Conservation (phyloP, 2,797 vertebrate species). For the Acestrorhynchus altus region DNA sequence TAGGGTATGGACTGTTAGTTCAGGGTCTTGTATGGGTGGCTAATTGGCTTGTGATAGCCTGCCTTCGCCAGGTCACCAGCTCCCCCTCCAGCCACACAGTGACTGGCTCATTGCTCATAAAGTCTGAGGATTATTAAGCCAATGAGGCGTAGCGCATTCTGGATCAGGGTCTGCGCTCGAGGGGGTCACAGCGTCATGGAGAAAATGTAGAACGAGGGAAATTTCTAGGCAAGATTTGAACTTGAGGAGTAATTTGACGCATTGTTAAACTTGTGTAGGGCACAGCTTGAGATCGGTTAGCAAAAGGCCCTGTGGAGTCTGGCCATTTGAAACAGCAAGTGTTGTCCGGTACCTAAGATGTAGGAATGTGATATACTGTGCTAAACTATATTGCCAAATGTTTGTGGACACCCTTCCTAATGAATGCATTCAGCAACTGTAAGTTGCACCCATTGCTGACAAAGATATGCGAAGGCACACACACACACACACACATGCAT, state of each 20-base stretch:
- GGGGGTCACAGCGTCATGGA: constrained; percentile 28
- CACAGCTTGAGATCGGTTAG: neutral
- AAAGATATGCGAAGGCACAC: too few relatives aligned
- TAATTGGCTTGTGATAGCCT: constrained; percentile 69
- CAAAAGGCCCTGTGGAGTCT: neutral
- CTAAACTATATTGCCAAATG: too few relatives aligned
- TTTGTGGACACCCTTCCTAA: too few relatives aligned
- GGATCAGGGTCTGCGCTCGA: constrained; percentile 35
- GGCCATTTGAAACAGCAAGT: neutral
- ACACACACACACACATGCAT: too few relatives aligned
- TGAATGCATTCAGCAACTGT: too few relatives aligned
- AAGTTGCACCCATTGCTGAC: too few relatives aligned
- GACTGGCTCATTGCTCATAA: constrained; percentile 69
- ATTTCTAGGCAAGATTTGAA: constrained; percentile 12
- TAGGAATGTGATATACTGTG: neutral
- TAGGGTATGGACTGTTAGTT: constrained; percentile 33
- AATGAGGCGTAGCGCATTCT: constrained; percentile 45
- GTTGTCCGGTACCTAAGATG: neutral
- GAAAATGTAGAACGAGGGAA: neutral
- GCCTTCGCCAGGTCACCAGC: constrained; percentile 69
- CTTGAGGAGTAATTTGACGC: neutral
- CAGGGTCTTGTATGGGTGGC: constrained; percentile 42
- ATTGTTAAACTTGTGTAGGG: neutral
- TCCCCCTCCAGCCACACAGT: constrained; percentile 53
- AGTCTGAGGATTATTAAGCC: constrained; percentile 47